Evolutionary conservation across 2,797 vertebrate species (phyloP).

Genomic region (Calcarius lapponicus): DNA sequence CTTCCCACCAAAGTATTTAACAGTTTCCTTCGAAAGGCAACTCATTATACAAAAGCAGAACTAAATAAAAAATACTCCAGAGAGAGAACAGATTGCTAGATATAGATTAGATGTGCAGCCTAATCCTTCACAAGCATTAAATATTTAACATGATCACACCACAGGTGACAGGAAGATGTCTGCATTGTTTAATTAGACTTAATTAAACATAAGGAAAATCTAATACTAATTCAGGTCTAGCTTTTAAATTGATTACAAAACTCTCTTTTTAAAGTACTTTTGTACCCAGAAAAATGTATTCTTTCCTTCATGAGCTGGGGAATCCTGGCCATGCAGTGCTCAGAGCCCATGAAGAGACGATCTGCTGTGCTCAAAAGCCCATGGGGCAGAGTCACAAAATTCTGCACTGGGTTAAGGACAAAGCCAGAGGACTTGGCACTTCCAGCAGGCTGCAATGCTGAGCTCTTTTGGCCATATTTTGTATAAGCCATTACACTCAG

Average conservation of each 20-base stretch:
- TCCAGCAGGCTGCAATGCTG: not conserved
- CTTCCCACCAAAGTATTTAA: slow-evolving; percentile 24
- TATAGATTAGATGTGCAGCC: slow-evolving; percentile 75
- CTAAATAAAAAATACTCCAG: slow-evolving; percentile 72
- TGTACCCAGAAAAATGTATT: not conserved
- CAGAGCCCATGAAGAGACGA: not conserved
- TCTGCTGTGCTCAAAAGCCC: slow-evolving; percentile 34
- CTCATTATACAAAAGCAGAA: slow-evolving; percentile 72
- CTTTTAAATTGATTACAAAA: slow-evolving; percentile 68
- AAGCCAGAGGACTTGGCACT: slow-evolving; percentile 50
- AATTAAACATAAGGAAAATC: slow-evolving; percentile 78
- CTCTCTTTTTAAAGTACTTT: slow-evolving; percentile 16
- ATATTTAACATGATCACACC: slow-evolving; percentile 78
- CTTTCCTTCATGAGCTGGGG: not conserved
- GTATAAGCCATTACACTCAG: slow-evolving; percentile 7
- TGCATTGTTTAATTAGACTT: slow-evolving; percentile 81
- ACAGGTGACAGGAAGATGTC: slow-evolving; percentile 77
- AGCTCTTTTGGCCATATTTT: slow-evolving; percentile 28
- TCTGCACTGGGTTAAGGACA: slow-evolving; percentile 39
- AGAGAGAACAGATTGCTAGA: slow-evolving; percentile 78
- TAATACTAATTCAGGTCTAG: slow-evolving; percentile 69
- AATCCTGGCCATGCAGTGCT: not conserved
- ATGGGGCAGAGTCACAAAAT: not conserved
- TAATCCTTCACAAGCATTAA: slow-evolving; percentile 80
- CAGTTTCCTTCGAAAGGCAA: slow-evolving; percentile 66